These are phyloP conservation scores for Valencia hispanica DNA, from an alignment of 2,797 vertebrate species.

Conservation along the genomic window DNA sequence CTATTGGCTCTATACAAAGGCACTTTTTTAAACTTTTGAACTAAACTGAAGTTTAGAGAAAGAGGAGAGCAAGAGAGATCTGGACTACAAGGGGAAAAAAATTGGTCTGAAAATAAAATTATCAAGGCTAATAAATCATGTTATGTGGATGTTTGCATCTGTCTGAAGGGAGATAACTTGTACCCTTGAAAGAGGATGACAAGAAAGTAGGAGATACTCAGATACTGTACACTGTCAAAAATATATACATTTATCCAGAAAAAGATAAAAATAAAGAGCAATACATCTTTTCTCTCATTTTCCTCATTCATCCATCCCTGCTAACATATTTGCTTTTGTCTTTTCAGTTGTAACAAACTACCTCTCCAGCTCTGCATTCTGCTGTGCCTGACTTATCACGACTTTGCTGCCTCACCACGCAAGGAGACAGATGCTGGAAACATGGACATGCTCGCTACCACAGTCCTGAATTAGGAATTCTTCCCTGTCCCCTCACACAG, in stretches of 20 bases:
- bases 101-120: slow-evolving; percentile 67
- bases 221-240: not conserved
- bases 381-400: slow-evolving; percentile 62
- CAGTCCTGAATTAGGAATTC: slow-evolving; percentile 12
- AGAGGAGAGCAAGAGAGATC: slow-evolving; percentile 8
- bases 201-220: slow-evolving; percentile 4
- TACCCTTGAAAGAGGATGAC: slow-evolving; percentile 47
- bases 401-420: slow-evolving; percentile 46
- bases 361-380: slow-evolving; percentile 28
- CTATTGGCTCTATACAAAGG: too few relatives aligned
- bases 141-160: slow-evolving; percentile 21
- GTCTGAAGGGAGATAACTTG: slow-evolving; percentile 30
- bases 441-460: slow-evolving; percentile 1
- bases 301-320: slow-evolving; percentile 22
- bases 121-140: slow-evolving; percentile 70
- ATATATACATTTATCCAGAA: not conserved
- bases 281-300: slow-evolving; percentile 3
- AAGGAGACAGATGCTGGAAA: slow-evolving; percentile 36
- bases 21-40: too few relatives aligned
- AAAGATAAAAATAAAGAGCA: slow-evolving; percentile 21
- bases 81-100: slow-evolving; percentile 37
- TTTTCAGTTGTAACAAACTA: slow-evolving; percentile 28
- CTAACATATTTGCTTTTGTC: slow-evolving; percentile 9
- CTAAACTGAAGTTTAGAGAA: too few relatives aligned
- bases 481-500: not conserved